Evolutionary conservation across 53 echinoderm and acorn worm genomes (phyloP), one percentile per base, ranked within the genome.

Genomic region (Pentamera pediparva): DNA sequence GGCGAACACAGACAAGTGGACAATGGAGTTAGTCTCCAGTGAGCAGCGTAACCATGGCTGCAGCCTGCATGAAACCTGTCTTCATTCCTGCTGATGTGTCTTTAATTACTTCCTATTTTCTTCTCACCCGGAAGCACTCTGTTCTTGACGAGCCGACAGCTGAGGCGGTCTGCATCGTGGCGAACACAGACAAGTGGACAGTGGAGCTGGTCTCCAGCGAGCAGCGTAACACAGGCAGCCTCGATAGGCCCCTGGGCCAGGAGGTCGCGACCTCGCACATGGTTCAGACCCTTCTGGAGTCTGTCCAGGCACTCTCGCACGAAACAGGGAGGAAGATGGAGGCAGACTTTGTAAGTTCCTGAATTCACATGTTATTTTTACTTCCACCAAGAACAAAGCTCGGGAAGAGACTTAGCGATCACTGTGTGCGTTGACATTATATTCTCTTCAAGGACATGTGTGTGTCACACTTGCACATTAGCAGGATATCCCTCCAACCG

Each of bases 1-100:
- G 5, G 96, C 96, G 1, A 76, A 96, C 60, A 96, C 96, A 0
- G 91, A 96, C 57, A 88, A 63, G 26, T 96, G 91, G 96, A 83
- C 87, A 4, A 91, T 96, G 30, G 88, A 88, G 26, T 58, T 85
- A 4, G 49, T 91, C 38, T 88, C 96, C 37, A 88, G 91, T 57
- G 81, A 90, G 41, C n/a, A n/a, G n/a, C 56, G 80, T 21, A 52
- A 57, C 6, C 70, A 70, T 29, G 39, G 60, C 1, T n/a, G n/a
- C n/a, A n/a, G n/a, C n/a, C 22, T 33, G 22, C 8, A 20, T n/a
- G 35, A 36, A 30, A 22, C 47, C 9, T 61, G 1, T 20, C 43
- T 24, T 70, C 37, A 4, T 15, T 3, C 35, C 24, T 59, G 6
- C 11, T 4, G n/a, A n/a, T n/a, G n/a, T n/a, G n/a, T n/a, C n/a